Conservation (phyloP, 2,888 invertebrate species). For the Carabus problematicus region DNA sequence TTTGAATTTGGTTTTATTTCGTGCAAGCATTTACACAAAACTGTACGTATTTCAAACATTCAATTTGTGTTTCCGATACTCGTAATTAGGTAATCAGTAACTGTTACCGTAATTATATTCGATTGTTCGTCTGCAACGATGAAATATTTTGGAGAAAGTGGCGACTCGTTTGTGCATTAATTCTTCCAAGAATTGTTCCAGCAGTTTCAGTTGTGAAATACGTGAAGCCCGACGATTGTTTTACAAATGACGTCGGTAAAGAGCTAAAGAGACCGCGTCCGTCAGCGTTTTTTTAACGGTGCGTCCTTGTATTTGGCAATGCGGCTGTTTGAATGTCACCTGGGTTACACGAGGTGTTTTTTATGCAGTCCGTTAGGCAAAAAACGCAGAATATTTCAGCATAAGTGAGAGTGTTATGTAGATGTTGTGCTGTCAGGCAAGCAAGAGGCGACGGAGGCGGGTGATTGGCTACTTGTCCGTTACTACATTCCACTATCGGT, state of each 20-base stretch:
- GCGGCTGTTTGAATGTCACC: conserved; percentile 36
- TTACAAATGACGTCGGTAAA: conserved; percentile 34
- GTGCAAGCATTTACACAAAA: too few relatives aligned
- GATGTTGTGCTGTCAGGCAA: not conserved
- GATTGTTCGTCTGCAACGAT: conserved; percentile 12
- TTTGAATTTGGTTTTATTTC: too few relatives aligned
- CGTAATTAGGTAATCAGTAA: too few relatives aligned
- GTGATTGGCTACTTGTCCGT: too few relatives aligned
- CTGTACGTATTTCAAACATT: too few relatives aligned
- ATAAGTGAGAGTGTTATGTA: conserved; percentile 7
- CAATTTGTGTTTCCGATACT: too few relatives aligned
- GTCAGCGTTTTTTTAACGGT: conserved; percentile 40
- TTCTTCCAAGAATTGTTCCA: conserved; percentile 1
- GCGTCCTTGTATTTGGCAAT: conserved; percentile 42
- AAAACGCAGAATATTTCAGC: not conserved
- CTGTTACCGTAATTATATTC: conserved; percentile 7
- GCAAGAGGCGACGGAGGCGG: not conserved
- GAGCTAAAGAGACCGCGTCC: conserved; percentile 6
- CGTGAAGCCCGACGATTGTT: conserved; percentile 33
- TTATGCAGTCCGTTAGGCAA: not conserved
- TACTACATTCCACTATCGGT: not conserved
- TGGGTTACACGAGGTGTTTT: not conserved
- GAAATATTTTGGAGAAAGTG: conserved; percentile 24
- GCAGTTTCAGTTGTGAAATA: conserved; percentile 30
- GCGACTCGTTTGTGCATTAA: conserved; percentile 12